Percentiles rank a stretch among this genome's conserved stretches.
phyloP scores from a whole-genome alignment of 2,797 vertebrate genomes.

The Erethizon dorsatum region DNA sequence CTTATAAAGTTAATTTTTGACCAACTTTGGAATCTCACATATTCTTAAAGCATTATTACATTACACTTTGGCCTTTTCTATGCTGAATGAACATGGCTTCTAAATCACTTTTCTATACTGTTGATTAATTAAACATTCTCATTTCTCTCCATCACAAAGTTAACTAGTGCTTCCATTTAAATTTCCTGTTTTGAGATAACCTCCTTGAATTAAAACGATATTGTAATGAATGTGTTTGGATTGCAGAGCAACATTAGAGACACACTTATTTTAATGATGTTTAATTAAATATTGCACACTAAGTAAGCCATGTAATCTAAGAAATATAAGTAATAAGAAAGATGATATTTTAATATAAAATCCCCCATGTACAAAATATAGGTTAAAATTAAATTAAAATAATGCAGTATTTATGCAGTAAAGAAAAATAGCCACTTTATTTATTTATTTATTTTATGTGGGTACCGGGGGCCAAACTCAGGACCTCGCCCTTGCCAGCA shows the following conservation, averaged over 20 bases:
- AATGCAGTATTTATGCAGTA: neutral
- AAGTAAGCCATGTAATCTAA: neutral
- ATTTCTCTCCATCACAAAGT: neutral
- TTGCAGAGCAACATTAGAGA: neutral
- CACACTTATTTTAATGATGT: neutral
- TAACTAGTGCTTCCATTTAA: neutral
- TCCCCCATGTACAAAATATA: neutral
- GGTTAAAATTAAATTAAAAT: conserved; percentile 36
- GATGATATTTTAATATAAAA: neutral
- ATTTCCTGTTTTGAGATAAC: neutral
- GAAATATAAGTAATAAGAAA: neutral
- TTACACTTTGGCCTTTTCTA: neutral
- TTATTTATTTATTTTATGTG: neutral
- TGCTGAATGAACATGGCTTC: neutral
- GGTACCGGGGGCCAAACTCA: no score
- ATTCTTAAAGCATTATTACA: neutral
- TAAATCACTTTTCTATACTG: neutral
- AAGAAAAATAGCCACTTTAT: neutral
- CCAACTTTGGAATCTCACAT: neutral
- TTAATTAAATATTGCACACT: conserved; percentile 19
- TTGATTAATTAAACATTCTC: neutral
- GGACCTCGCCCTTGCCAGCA: no score
- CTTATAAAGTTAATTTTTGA: neutral
- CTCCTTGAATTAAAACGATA: neutral
- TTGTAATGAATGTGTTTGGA: neutral